Conservation (phyloP, 2,797 vertebrate genomes). For the Serranus cabrilla region DNA sequence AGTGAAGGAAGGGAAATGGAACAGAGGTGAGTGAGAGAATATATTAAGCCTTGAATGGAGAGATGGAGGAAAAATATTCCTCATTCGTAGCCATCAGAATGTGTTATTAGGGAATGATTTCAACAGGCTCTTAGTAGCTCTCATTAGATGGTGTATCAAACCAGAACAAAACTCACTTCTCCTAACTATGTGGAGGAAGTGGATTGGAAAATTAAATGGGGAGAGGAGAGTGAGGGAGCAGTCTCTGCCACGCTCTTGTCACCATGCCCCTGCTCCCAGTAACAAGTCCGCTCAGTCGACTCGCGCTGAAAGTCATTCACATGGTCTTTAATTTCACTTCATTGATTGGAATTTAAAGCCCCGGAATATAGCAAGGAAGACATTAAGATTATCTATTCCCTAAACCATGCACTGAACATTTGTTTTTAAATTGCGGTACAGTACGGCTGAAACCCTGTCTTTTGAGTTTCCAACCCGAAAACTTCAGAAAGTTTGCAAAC, state of each 20-base stretch:
- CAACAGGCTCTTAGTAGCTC: slow-evolving; percentile 91
- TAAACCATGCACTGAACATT: slow-evolving; percentile 78
- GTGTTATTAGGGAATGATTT: slow-evolving; percentile 90
- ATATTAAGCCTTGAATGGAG: slow-evolving; percentile 79
- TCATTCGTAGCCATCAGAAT: slow-evolving; percentile 84
- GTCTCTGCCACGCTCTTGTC: slow-evolving; percentile 84
- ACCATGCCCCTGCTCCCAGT: slow-evolving; percentile 81
- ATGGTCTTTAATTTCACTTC: slow-evolving; percentile 88
- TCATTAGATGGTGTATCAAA: slow-evolving; percentile 92
- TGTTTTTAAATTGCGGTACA: slow-evolving; percentile 81
- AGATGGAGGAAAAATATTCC: slow-evolving; percentile 81
- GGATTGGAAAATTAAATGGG: slow-evolving; percentile 91
- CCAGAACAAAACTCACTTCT: slow-evolving; percentile 92
- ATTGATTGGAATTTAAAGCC: slow-evolving; percentile 87
- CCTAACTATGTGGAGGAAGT: slow-evolving; percentile 90
- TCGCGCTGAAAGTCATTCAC: slow-evolving; percentile 85
- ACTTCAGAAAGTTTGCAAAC: slow-evolving; percentile 74
- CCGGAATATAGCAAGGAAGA: slow-evolving; percentile 81
- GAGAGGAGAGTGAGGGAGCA: slow-evolving; percentile 85
- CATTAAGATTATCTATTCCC: slow-evolving; percentile 86
- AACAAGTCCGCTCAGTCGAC: slow-evolving; percentile 85
- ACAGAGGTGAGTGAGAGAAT: slow-evolving; percentile 78
- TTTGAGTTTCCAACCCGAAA: slow-evolving; percentile 64
- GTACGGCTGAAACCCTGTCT: slow-evolving; percentile 54
- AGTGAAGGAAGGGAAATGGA: slow-evolving; percentile 64